phyloP scores from a whole-genome alignment of 2,888 invertebrate genomes.

The Pterostichus madidus region DNA sequence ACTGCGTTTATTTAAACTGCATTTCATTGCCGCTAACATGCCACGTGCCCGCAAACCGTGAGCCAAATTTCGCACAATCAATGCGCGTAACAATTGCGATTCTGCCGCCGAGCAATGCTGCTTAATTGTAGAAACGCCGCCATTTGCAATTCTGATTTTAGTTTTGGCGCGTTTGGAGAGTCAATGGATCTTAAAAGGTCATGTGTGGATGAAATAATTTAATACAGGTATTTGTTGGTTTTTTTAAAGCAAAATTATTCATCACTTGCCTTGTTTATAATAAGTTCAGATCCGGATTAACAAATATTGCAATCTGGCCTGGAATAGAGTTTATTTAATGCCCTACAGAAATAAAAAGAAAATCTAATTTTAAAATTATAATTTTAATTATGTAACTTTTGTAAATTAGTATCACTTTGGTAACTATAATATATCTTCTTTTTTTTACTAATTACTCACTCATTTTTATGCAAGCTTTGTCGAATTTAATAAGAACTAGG shows the following conservation, averaged over 20 bases:
- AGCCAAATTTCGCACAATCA: conserved; percentile 37
- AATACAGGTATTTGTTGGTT: conserved; percentile 23
- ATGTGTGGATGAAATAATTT: conserved; percentile 27
- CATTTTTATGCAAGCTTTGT: too few species aligned
- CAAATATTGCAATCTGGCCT: too few species aligned
- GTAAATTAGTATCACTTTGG: too few species aligned
- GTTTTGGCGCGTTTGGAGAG: conserved; percentile 38
- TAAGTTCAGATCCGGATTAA: too few species aligned
- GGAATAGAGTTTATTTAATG: too few species aligned
- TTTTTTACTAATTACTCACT: too few species aligned
- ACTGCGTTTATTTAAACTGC: conserved; percentile 59
- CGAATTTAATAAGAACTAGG: too few species aligned
- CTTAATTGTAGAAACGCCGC: conserved; percentile 36
- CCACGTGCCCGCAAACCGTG: conserved; percentile 48
- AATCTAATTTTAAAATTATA: too few species aligned
- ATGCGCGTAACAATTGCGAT: conserved; percentile 35
- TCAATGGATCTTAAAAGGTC: conserved; percentile 56
- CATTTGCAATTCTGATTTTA: conserved; percentile 58
- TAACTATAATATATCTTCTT: too few species aligned
- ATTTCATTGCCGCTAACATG: conserved; percentile 33
- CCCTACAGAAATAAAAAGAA: too few species aligned
- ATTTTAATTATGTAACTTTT: too few species aligned
- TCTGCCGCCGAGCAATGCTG: conserved; percentile 12
- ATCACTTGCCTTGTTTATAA: conserved; percentile 4
- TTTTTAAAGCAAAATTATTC: conserved; percentile 25